These are phyloP conservation scores for Python bivittatus DNA, from an alignment of 2,113 vertebrate genomes.

Conservation along the genomic window DNA sequence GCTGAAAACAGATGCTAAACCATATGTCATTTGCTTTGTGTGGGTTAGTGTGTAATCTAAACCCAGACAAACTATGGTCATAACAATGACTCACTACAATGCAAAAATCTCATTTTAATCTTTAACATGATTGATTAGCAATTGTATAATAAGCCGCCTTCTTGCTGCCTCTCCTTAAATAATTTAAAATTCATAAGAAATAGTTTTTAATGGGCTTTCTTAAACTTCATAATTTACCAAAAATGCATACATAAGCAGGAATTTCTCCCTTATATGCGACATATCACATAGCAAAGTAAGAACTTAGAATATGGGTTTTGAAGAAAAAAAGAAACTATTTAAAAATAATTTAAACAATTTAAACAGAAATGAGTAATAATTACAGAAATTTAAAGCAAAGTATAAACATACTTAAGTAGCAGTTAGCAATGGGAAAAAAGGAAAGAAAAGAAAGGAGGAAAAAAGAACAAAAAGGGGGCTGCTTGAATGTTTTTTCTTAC, in stretches of 20 bases:
- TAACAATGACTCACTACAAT: background rate
- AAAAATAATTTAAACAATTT: background rate
- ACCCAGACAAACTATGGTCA: background rate
- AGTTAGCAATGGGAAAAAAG: too few relatives aligned
- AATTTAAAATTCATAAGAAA: constrained; percentile 4
- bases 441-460: too few relatives aligned
- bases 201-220: constrained; percentile 12
- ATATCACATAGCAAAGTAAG: background rate
- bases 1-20: background rate
- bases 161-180: constrained; percentile 2
- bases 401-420: too few relatives aligned
- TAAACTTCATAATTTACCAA: background rate
- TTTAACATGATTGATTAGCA: constrained; percentile 15
- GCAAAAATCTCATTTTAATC: background rate
- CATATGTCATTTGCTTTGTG: background rate
- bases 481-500: too few relatives aligned
- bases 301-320: background rate
- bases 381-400: too few relatives aligned
- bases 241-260: background rate
- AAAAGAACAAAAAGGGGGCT: too few relatives aligned
- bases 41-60: background rate
- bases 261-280: background rate
- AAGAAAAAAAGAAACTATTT: background rate
- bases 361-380: too few relatives aligned
- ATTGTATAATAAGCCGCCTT: background rate